A percentile compares a stretch with the other conserved stretches of the same genome.
Conservation (phyloP, 2,888 invertebrate species). For the Tiliacea citrago region DNA sequence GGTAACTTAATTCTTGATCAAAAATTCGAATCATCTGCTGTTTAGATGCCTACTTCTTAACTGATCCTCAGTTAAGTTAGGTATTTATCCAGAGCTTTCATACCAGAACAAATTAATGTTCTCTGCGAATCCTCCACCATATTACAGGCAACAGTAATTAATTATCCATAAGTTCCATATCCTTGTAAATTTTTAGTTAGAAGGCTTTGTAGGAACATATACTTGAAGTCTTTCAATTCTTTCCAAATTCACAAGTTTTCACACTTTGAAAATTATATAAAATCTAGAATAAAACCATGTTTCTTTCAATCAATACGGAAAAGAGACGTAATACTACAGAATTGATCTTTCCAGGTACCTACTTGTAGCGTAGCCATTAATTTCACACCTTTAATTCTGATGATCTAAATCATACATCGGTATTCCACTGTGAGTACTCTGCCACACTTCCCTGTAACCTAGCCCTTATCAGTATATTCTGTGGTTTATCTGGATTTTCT, state of each 20-base stretch:
- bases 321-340: conserved; percentile 7
- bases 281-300: background rate
- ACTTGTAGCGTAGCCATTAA: conserved; percentile 17
- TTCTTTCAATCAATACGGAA: background rate
- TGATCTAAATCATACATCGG: conserved; percentile 40
- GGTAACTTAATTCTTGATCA: too few species aligned
- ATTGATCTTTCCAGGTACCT: conserved; percentile 37
- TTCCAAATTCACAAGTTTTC: background rate
- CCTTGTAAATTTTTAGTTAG: background rate
- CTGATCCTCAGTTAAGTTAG: background rate
- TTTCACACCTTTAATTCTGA: background rate
- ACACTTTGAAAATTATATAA: conserved; percentile 1
- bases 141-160: background rate
- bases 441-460: conserved; percentile 47
- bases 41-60: background rate
- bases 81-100: background rate
- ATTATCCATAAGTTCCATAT: background rate
- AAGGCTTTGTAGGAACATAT: background rate
- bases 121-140: background rate
- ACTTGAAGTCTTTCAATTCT: background rate
- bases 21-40: background rate
- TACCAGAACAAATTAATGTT: too few species aligned
- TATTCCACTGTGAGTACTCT: conserved; percentile 57
- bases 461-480: conserved; percentile 58
- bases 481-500: conserved; percentile 60